These are phyloP conservation scores for Calosoma granatense DNA, from an alignment of 1,140 invertebrate genomes.

Conservation along the genomic window DNA sequence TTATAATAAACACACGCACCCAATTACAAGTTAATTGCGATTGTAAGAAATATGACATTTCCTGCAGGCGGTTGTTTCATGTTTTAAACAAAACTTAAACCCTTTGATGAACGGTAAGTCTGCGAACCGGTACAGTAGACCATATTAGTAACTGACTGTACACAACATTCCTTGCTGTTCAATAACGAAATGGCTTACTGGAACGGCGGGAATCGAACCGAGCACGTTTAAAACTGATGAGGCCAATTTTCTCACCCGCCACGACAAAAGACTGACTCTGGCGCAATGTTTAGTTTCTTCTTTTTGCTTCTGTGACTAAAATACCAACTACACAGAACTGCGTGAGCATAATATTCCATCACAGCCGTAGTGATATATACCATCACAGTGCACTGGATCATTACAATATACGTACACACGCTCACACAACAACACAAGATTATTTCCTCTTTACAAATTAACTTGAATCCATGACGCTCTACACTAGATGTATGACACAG, in stretches of 20 bases:
- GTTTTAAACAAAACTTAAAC: constrained; percentile 15
- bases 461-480: too few relatives aligned
- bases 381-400: too few relatives aligned
- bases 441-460: too few relatives aligned
- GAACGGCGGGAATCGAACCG: constrained; percentile 5
- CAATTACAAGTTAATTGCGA: constrained; percentile 9
- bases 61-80: constrained; percentile 4
- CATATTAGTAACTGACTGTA: neutral
- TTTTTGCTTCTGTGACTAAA: neutral
- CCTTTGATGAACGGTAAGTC: constrained; percentile 13
- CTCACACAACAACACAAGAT: too few relatives aligned
- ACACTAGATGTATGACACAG: too few relatives aligned
- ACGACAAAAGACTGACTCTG: constrained; percentile 7
- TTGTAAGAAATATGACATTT: constrained; percentile 8
- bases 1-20: constrained; percentile 8
- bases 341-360: too few relatives aligned
- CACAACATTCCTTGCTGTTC: neutral
- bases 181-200: neutral
- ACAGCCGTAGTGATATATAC: too few relatives aligned
- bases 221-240: constrained; percentile 8
- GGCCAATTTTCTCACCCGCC: constrained; percentile 6
- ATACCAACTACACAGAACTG: neutral
- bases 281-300: neutral
- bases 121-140: neutral
- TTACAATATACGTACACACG: too few relatives aligned